phyloP scores from a whole-genome alignment of 2,888 invertebrate genomes.

The Acronicta aceris region DNA sequence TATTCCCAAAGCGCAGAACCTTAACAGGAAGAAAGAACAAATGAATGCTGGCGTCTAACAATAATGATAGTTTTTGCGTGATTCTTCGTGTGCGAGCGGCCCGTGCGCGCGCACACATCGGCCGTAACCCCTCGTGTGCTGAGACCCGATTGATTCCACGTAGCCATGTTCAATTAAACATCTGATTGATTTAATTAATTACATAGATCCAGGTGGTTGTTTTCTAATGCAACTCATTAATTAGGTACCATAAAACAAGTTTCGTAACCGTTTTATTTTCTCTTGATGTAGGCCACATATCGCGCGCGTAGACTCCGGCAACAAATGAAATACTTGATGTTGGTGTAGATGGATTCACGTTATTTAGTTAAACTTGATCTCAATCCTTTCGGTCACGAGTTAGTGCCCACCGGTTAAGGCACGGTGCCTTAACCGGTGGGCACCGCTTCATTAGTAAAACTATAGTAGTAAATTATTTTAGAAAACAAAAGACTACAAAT shows the following conservation, averaged over 20 bases:
- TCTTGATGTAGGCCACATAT: background rate
- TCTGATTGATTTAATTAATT: conserved; percentile 36
- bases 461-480: conserved; percentile 2
- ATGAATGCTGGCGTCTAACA: conserved; percentile 17
- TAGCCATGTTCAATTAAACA: conserved; percentile 21
- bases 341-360: too few species aligned
- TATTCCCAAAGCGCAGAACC: background rate
- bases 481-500: conserved; percentile 10
- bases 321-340: too few species aligned
- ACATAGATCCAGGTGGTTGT: conserved; percentile 29
- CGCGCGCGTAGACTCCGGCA: background rate
- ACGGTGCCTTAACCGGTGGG: too few species aligned
- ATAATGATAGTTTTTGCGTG: conserved; percentile 54
- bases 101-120: conserved; percentile 22
- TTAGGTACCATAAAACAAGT: background rate
- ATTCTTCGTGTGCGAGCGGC: conserved; percentile 58
- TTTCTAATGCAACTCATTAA: conserved; percentile 2
- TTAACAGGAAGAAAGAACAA: conserved; percentile 38
- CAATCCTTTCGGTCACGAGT: too few species aligned
- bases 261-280: background rate
- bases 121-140: conserved; percentile 16
- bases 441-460: background rate
- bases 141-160: conserved; percentile 9
- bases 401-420: too few species aligned
- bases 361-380: too few species aligned